Conservation (phyloP, 2,113 vertebrate genomes). For the Chroicocephalus ridibundus region DNA sequence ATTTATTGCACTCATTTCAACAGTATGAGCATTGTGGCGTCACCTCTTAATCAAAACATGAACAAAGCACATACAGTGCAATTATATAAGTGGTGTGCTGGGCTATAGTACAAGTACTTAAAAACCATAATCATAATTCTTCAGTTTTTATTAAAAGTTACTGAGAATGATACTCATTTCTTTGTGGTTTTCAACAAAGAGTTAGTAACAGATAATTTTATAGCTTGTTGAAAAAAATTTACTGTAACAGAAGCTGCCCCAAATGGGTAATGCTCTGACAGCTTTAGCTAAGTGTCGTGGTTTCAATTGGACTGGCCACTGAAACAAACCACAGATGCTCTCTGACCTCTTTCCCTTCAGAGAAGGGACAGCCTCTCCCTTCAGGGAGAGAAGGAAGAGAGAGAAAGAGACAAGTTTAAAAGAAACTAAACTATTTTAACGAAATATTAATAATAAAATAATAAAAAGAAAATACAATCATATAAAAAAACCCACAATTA, state of each 20-base stretch:
- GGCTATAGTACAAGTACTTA: not conserved
- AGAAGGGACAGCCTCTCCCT: not conserved
- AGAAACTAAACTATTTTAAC: not conserved
- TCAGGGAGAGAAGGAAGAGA: not conserved
- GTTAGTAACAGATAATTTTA: not conserved
- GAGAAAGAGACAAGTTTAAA: not conserved
- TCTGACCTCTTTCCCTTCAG: not conserved
- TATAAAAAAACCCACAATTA: not conserved
- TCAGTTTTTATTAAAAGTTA: not conserved
- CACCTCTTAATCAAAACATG: not conserved
- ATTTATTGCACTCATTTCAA: not conserved
- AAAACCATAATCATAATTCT: not conserved
- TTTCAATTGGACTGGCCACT: not conserved
- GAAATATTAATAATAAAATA: not conserved
- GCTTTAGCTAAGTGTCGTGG: not conserved
- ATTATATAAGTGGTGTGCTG: not conserved
- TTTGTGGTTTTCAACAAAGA: not conserved
- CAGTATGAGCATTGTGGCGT: accelerated
- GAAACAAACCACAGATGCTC: not conserved
- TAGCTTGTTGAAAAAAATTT: not conserved
- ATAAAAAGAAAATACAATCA: not conserved
- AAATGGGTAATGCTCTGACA: not conserved
- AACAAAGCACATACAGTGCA: not conserved
- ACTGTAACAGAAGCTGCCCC: not conserved
- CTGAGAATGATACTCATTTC: not conserved